These are phyloP conservation scores for Galeopsomyia nigrocyanea DNA, from an alignment of 2,888 invertebrate species.

Conservation along the genomic window DNA sequence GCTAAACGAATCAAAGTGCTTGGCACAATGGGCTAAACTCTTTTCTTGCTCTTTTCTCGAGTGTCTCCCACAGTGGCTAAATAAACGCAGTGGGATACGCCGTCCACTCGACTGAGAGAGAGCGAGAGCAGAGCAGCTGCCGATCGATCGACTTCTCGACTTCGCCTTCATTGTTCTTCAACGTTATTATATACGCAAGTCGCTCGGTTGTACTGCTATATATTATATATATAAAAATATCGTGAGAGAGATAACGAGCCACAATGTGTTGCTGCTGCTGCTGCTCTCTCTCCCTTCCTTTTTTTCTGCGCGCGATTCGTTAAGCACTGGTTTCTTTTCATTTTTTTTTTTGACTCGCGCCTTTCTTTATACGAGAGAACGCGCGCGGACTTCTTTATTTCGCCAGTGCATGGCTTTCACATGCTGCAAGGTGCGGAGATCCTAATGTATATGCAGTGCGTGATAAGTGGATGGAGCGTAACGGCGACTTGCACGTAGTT, in stretches of 20 bases:
- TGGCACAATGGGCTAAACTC: slow-evolving; percentile 3
- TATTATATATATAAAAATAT: slow-evolving; percentile 6
- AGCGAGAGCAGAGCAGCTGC: background rate
- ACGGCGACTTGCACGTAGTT: too few species aligned
- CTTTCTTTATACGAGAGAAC: too few species aligned
- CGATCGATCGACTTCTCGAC: slow-evolving; percentile 11
- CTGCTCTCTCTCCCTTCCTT: background rate
- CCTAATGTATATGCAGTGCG: too few species aligned
- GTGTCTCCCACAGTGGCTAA: slow-evolving; percentile 35
- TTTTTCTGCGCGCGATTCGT: slow-evolving; percentile 4
- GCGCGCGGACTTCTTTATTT: too few species aligned
- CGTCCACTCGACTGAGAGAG: background rate
- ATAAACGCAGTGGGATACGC: slow-evolving; percentile 34
- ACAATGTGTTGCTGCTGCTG: background rate
- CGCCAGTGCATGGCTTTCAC: too few species aligned
- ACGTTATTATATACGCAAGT: slow-evolving; percentile 9
- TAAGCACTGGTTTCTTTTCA: slow-evolving; percentile 6
- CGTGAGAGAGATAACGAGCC: slow-evolving; percentile 41
- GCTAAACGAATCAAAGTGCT: slow-evolving; percentile 31
- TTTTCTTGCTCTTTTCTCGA: slow-evolving; percentile 25
- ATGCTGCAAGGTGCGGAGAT: too few species aligned
- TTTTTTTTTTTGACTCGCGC: background rate
- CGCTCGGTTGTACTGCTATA: background rate
- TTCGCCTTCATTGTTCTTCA: slow-evolving; percentile 16
- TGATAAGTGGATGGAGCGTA: too few species aligned